A percentile compares a stretch with the other conserved stretches of the same genome.
Evolutionary conservation across 1,140 invertebrate species (phyloP).

Genomic region (Lamellibrachia luymesi): DNA sequence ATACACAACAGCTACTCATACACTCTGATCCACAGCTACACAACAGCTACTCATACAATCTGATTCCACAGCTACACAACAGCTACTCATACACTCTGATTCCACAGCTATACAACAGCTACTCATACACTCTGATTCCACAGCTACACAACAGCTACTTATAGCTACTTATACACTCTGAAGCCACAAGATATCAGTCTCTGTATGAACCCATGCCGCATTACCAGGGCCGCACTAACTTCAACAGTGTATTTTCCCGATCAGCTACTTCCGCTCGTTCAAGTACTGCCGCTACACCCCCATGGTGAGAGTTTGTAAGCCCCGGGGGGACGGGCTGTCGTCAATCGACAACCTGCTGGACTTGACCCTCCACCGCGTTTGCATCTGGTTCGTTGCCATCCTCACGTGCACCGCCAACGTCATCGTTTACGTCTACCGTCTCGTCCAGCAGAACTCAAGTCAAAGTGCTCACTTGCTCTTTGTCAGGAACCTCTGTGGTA

Average conservation of each 20-base stretch:
- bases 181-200: slow-evolving; percentile 15
- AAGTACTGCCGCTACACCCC: slow-evolving; percentile 69
- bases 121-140: no score
- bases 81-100: no score
- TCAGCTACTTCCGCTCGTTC: slow-evolving; percentile 71
- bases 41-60: no score
- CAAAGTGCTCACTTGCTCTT: slow-evolving; percentile 59
- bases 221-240: neutral
- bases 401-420: slow-evolving; percentile 69
- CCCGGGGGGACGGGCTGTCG: slow-evolving; percentile 71
- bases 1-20: no score
- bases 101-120: no score
- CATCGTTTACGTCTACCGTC: slow-evolving; percentile 69
- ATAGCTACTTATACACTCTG: neutral
- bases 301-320: slow-evolving; percentile 65
- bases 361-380: slow-evolving; percentile 62
- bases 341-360: slow-evolving; percentile 68
- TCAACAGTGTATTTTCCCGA: slow-evolving; percentile 33
- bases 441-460: slow-evolving; percentile 60
- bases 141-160: no score
- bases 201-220: slow-evolving; percentile 24
- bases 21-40: no score
- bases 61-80: no score
- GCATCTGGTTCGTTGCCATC: slow-evolving; percentile 72
- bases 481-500: slow-evolving; percentile 72